Base-by-base conservation (phyloP, 2,113 vertebrate genomes). In the Clarias magur region DNA sequence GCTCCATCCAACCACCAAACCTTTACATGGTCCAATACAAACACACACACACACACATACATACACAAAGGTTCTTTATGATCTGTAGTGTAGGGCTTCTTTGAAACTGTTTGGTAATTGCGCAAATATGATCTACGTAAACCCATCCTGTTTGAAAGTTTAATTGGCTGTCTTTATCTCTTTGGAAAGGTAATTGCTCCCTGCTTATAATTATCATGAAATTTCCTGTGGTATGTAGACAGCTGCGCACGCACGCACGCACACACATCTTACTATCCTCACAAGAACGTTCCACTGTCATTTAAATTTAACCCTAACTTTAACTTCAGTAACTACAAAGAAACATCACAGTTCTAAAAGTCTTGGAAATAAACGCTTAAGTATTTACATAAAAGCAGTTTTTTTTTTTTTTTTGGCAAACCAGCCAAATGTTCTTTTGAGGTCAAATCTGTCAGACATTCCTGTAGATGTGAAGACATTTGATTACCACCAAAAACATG, bases 111-210 rank as follows among this genome's bases (percentile, higher is more conserved):
- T 0, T 8, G 65, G 67, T 25, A 67, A 80, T 54, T 78, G 80
- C 57, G 30, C 65, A 79, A 42, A 75, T 62, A 81, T 27, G 68
- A 82, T 76, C 17, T 19, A 60, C 30, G 11, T 70, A 80, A 70
- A 72, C n/a, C 17, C 83, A 80, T 83, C 84, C 56, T 53, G 70
- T 84, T 84, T 83, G 85, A 88, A 90, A 83, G 73, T 89, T 79
- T 81, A 76, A 79, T 85, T 76, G 91, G 93, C 90, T 53, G 85
- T 82, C 90, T 89, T 92, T 91, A 94, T 94, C 94, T 93, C 68
- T 27, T 72, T 5, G 60, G 79, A 89, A 88, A 82, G 82, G 68
- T 90, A 92, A 94, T 93, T 92, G 89, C 87, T 84, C 25, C 67
- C 89, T 78, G 21, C 82, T 83, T 80, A 82, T 86, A 90, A 91